Base-by-base conservation (phyloP, 2,888 invertebrate species). In the Pollenia griseotomentosa region DNA sequence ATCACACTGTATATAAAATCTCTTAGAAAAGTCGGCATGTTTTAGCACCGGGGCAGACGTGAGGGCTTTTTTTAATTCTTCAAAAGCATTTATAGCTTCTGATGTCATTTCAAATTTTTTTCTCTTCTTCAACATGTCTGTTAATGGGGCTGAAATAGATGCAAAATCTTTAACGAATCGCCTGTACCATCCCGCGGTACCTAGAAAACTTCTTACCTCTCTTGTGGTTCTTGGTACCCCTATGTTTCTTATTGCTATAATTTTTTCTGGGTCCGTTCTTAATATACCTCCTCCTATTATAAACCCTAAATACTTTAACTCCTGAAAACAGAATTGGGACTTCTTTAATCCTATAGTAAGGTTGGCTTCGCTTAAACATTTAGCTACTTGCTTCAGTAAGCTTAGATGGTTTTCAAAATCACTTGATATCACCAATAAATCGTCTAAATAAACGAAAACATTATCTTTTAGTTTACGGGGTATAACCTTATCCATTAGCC, bases 381-480 rank as follows among this genome's bases (percentile, higher is more conserved):
- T 51, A 2, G 68, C 48, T 51, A 68, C 68, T 68, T 68, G 5
- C 14, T 23, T 51, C 4, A 68, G 11, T 14, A 68, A 1, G 0
- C 10, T 16, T 0, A 51, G 5, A 23, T 51, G 48, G 4, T 8
- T 3, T 14, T 65, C 65, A n/a, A 65, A 65, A 8, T 14, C 14
- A n/a, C n/a, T 10, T 14, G 65, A 14, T 7, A 65, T 65, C 6
- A 65, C 16, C 40, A 65, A 19, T 10, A 61, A 16, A 53, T 48
- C 51, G 73, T 46, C 71, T 53, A 85, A 59, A 42, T 81, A 80
- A 46, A 66, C 68, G 63, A 81, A 80, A 46, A 86, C 82, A 12
- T 82, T 63, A 2, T 46, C 19, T 51, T 68, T 75, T 16, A 75
- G 16, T 8, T 44, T 48, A 14, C 71, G 68, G 48, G 19, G 81